These are phyloP conservation scores for Flexamia atlantica DNA, from an alignment of 2,888 invertebrate genomes.

Conservation along the genomic window DNA sequence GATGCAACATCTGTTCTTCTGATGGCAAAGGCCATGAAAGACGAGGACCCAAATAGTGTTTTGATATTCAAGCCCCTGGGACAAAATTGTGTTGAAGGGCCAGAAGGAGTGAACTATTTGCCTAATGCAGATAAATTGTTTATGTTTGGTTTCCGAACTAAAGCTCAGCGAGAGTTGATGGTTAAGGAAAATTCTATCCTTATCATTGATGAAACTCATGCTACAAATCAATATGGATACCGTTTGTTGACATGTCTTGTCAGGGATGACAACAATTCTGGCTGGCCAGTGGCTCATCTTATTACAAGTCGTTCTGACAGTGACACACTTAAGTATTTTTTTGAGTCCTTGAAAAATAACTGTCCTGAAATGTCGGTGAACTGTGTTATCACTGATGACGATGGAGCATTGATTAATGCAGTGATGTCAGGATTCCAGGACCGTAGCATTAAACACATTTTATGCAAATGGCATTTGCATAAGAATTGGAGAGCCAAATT, in stretches of 20 bases:
- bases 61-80: not conserved
- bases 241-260: constrained; percentile 54
- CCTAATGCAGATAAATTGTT: constrained; percentile 53
- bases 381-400: constrained; percentile 62
- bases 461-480: constrained; percentile 48
- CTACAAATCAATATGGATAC: constrained; percentile 60
- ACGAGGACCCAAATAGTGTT: not conserved
- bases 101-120: not conserved
- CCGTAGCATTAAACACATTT: too few species aligned
- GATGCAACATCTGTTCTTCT: constrained; percentile 5
- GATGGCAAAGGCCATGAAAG: constrained; percentile 7
- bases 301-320: constrained; percentile 61
- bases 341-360: constrained; percentile 10
- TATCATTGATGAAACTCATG: constrained; percentile 51
- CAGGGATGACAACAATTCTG: constrained; percentile 47
- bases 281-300: constrained; percentile 63
- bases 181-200: not conserved
- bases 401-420: constrained; percentile 46
- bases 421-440: constrained; percentile 40
- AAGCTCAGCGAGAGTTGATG: constrained; percentile 48
- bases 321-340: constrained; percentile 52
- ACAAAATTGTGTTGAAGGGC: not conserved
- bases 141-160: constrained; percentile 59
- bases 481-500: constrained; percentile 32
- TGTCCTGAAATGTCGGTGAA: not conserved